Evolutionary conservation across 2,113 vertebrate species (phyloP).

Genomic region (mouse (Mus musculus)): DNA sequence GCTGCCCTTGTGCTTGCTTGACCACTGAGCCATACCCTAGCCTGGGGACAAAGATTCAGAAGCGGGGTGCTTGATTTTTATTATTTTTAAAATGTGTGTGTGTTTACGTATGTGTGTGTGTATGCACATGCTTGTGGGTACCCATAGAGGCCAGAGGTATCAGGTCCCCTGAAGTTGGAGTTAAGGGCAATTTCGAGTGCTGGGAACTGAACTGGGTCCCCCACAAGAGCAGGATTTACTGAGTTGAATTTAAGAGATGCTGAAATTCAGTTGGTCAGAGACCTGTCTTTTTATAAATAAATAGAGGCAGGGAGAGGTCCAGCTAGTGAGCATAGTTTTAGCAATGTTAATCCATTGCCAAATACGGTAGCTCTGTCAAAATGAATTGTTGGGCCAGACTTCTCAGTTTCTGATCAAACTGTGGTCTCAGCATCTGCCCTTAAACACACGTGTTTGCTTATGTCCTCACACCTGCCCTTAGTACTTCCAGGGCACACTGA

Average conservation of each 20-base stretch:
- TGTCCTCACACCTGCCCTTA: neutral
- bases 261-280: neutral
- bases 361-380: neutral
- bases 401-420: neutral
- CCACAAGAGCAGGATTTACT: neutral
- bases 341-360: neutral
- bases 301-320: neutral
- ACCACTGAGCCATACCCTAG: neutral
- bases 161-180: neutral
- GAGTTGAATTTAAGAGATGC: neutral
- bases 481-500: neutral
- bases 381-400: neutral
- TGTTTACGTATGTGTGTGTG: neutral
- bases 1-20: too few species aligned
- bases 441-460: slow-evolving; percentile 25
- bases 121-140: too few species aligned
- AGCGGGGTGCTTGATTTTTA: neutral
- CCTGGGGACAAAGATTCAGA: neutral
- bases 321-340: neutral
- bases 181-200: neutral
- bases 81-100: neutral
- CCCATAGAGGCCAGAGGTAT: neutral
- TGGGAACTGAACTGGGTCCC: neutral
- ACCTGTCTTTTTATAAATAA: neutral
- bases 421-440: neutral